Evolutionary conservation across 2,797 vertebrate species (phyloP).

Genomic region (Capromys pilorides): DNA sequence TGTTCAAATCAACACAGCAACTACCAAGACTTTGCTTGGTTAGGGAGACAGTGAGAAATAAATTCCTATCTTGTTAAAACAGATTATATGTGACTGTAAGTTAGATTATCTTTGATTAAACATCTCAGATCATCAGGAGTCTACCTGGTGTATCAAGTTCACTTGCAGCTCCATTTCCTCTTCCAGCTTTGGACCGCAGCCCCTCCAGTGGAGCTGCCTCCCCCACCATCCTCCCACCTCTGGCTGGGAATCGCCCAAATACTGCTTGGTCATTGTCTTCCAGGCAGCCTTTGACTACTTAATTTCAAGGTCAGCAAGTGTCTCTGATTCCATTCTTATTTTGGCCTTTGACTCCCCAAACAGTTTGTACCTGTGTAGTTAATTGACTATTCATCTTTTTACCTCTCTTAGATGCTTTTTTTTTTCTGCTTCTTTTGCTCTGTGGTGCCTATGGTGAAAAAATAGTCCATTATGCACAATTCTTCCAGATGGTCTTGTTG

Average conservation of each 20-base stretch:
- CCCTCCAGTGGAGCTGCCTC: accelerated
- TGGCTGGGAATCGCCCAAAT: no score
- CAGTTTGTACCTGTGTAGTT: background rate
- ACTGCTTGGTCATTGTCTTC: background rate
- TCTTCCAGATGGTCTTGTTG: background rate
- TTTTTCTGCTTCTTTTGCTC: background rate
- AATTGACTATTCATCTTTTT: background rate
- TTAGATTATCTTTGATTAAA: background rate
- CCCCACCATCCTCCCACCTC: no score
- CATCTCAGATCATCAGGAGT: background rate
- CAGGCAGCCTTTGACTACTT: background rate
- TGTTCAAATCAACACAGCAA: background rate
- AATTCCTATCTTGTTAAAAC: background rate
- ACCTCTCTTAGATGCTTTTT: background rate
- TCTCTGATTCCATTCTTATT: background rate
- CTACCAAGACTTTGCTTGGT: background rate
- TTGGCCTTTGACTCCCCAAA: background rate
- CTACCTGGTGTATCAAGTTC: accelerated
- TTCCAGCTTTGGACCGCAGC: background rate
- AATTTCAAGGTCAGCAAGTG: background rate
- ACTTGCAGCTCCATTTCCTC: background rate
- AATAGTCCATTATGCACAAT: background rate
- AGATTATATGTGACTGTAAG: background rate
- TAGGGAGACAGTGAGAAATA: background rate
- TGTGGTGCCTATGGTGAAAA: background rate